phyloP scores from a whole-genome alignment of 2,113 vertebrate species.

The Antennarius striatus region DNA sequence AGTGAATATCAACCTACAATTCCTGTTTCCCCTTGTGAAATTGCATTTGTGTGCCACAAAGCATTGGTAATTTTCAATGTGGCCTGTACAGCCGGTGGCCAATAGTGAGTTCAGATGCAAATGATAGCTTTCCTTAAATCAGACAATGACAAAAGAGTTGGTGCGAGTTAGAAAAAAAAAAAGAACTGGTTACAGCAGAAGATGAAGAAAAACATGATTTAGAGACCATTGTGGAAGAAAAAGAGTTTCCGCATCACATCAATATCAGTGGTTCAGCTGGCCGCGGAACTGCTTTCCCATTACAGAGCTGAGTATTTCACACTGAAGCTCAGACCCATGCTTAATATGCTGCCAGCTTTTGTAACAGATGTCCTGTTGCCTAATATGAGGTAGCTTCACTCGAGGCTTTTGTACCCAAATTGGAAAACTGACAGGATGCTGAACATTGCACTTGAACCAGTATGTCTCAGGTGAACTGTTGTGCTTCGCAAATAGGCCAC shows the following conservation, averaged over 20 bases:
- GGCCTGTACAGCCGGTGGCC: no score
- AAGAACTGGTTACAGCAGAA: background rate
- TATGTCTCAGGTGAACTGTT: conserved; percentile 47
- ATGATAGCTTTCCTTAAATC: background rate
- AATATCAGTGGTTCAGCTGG: background rate
- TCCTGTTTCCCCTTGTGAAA: no score
- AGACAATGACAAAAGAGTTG: background rate
- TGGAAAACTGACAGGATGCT: conserved; percentile 42
- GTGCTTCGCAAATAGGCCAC: conserved; percentile 44
- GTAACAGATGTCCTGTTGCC: conserved; percentile 63
- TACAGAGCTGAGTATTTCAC: conserved; percentile 14
- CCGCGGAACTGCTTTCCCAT: conserved; percentile 18
- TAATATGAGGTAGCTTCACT: conserved; percentile 51
- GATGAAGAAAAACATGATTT: background rate
- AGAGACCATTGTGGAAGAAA: background rate
- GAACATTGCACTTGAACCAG: conserved; percentile 34
- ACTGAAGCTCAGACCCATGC: conserved; percentile 32
- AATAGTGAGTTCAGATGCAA: background rate
- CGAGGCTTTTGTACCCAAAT: conserved; percentile 52
- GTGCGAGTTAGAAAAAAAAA: background rate
- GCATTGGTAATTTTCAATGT: no score
- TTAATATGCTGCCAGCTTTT: conserved; percentile 47
- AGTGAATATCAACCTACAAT: no score
- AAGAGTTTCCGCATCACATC: conserved; percentile 5
- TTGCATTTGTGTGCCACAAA: no score